Evolutionary conservation across 1,140 invertebrate genomes (phyloP).

Genomic region (Neelides sp.): DNA sequence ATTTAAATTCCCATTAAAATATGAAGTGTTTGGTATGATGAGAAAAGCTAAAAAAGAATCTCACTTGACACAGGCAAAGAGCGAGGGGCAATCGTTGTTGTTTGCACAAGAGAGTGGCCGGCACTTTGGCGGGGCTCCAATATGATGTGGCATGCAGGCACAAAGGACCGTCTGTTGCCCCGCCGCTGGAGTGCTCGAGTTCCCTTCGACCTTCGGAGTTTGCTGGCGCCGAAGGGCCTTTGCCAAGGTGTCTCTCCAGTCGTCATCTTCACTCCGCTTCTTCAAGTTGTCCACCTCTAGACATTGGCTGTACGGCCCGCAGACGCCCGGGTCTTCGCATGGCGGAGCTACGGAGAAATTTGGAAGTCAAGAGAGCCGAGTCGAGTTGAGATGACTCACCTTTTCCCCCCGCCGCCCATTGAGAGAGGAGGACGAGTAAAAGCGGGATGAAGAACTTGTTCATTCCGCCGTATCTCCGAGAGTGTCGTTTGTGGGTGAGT

Average conservation of each 20-base stretch:
- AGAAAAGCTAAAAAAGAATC: slow-evolving; percentile 31
- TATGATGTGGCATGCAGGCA: slow-evolving; percentile 47
- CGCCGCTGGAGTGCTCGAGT: not conserved
- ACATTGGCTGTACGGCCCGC: slow-evolving; percentile 61
- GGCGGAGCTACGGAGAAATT: slow-evolving; percentile 20
- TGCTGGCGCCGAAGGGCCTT: not conserved
- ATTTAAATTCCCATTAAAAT: not conserved
- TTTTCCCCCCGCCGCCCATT: slow-evolving; percentile 5
- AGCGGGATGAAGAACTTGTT: not conserved
- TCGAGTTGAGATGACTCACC: not conserved
- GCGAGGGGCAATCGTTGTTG: slow-evolving; percentile 31
- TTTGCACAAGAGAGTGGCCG: slow-evolving; percentile 47
- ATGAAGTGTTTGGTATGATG: too few relatives aligned
- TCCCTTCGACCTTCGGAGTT: slow-evolving; percentile 1
- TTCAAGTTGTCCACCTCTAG: slow-evolving; percentile 40
- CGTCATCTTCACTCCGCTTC: slow-evolving; percentile 25
- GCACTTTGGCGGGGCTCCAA: slow-evolving; percentile 49
- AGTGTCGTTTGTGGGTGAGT: slow-evolving; percentile 18
- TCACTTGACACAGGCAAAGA: slow-evolving; percentile 48
- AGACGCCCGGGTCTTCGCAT: slow-evolving; percentile 34
- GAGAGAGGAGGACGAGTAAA: too few relatives aligned
- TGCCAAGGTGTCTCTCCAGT: not conserved
- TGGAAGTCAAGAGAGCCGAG: not conserved
- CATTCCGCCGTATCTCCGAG: not conserved
- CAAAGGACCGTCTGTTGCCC: slow-evolving; percentile 37